Percentiles rank a stretch among this genome's conserved stretches.
Conservation (phyloP, 2,888 invertebrate species). For the Altica lythri region DNA sequence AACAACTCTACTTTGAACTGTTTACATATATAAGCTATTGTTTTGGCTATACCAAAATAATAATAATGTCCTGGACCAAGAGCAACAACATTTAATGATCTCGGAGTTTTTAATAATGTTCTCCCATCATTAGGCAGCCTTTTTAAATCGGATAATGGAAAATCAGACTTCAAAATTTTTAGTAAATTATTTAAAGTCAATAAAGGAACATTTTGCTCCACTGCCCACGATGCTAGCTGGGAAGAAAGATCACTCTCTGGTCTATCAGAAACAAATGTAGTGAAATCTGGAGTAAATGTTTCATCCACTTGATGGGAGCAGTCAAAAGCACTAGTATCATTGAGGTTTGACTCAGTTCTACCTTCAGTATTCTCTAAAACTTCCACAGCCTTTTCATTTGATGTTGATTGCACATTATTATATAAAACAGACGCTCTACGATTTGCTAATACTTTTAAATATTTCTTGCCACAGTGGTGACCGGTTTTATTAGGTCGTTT, state of each 20-base stretch:
- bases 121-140: conserved; percentile 9
- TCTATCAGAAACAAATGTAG: too few relatives aligned
- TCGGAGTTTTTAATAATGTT: conserved; percentile 15
- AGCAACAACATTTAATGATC: background rate
- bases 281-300: too few relatives aligned
- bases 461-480: too few relatives aligned
- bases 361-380: too few relatives aligned
- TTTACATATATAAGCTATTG: conserved; percentile 5
- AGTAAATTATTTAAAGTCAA: conserved; percentile 6
- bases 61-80: conserved; percentile 4
- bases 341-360: too few relatives aligned
- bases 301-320: too few relatives aligned
- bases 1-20: conserved; percentile 1
- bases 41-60: conserved; percentile 14
- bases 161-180: conserved; percentile 7
- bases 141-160: conserved; percentile 10
- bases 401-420: too few relatives aligned
- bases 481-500: too few relatives aligned
- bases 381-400: too few relatives aligned
- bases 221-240: conserved; percentile 12
- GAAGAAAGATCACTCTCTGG: conserved; percentile 1
- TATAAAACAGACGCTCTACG: too few relatives aligned
- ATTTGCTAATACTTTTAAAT: too few relatives aligned
- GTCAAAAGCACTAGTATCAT: too few relatives aligned
- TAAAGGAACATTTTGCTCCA: conserved; percentile 7